Conservation (phyloP, 2,888 invertebrate genomes). For the Rhagonycha fulva region DNA sequence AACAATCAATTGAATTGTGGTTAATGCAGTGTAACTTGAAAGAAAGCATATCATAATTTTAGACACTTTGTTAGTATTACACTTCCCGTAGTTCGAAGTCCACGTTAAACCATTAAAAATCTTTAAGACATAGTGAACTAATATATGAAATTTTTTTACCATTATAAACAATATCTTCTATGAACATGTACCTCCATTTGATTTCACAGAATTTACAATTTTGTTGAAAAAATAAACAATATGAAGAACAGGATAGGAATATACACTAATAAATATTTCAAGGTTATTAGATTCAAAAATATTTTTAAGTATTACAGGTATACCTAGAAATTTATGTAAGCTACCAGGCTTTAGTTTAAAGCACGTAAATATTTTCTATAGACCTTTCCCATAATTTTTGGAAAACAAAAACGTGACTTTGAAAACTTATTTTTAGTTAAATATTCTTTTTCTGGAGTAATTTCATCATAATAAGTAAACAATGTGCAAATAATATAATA, state of each 20-base stretch:
- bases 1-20: too few relatives aligned
- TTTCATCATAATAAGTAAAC: neutral
- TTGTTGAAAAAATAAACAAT: neutral
- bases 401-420: neutral
- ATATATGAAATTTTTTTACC: too few relatives aligned
- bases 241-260: neutral
- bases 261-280: neutral
- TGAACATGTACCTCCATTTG: neutral
- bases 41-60: too few relatives aligned
- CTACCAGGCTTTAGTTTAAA: neutral
- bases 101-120: too few relatives aligned
- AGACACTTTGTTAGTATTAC: too few relatives aligned
- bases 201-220: neutral
- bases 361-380: neutral
- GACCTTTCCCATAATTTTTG: neutral
- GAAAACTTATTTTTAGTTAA: neutral
- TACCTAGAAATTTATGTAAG: neutral
- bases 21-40: too few relatives aligned
- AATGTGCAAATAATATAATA: neutral
- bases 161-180: neutral
- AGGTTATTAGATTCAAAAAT: neutral
- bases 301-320: neutral
- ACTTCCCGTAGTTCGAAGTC: too few relatives aligned
- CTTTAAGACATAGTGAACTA: too few relatives aligned
- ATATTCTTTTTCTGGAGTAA: neutral